Evolutionary conservation across 92 coral and sea anemone genomes (phyloP).

Genomic region (Palythoa heliodiscus): DNA sequence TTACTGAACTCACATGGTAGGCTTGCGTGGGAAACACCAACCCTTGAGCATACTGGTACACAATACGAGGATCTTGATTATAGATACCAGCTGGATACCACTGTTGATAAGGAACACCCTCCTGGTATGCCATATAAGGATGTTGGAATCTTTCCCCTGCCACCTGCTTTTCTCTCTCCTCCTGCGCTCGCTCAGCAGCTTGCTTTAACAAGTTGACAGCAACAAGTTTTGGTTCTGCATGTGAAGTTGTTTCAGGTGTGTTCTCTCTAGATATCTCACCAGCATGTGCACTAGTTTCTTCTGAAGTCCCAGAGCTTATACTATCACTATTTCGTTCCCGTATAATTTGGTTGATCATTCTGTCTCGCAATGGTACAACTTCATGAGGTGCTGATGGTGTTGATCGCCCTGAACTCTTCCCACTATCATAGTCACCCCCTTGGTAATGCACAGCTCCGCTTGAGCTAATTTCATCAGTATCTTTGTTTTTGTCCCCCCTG

Average conservation of each 20-base stretch:
- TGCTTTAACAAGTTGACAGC: conserved; percentile 89
- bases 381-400: conserved; percentile 83
- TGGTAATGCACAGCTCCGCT: conserved; percentile 4
- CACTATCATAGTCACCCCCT: conserved; percentile 72
- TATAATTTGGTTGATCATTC: conserved; percentile 47
- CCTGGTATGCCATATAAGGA: conserved; percentile 61
- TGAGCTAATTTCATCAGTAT: conserved; percentile 42
- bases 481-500: conserved; percentile 66
- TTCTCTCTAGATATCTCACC: conserved; percentile 62
- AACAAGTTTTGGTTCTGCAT: conserved; percentile 52
- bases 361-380: conserved; percentile 61
- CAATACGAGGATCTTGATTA: conserved; percentile 74
- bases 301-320: conserved; percentile 89
- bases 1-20: conserved; percentile 66
- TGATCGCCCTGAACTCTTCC: conserved; percentile 84
- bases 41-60: conserved; percentile 66
- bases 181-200: conserved; percentile 85
- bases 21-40: conserved; percentile 67
- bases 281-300: conserved; percentile 72
- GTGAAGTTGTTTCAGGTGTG: conserved; percentile 46
- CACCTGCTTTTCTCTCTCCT: conserved; percentile 55
- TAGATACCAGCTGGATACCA: conserved; percentile 76
- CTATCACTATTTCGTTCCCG: conserved; percentile 95
- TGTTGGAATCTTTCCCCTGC: conserved; percentile 67
- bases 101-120: conserved; percentile 71